Base-by-base conservation (phyloP, 2,888 invertebrate genomes). In the Macrophya annulata region DNA sequence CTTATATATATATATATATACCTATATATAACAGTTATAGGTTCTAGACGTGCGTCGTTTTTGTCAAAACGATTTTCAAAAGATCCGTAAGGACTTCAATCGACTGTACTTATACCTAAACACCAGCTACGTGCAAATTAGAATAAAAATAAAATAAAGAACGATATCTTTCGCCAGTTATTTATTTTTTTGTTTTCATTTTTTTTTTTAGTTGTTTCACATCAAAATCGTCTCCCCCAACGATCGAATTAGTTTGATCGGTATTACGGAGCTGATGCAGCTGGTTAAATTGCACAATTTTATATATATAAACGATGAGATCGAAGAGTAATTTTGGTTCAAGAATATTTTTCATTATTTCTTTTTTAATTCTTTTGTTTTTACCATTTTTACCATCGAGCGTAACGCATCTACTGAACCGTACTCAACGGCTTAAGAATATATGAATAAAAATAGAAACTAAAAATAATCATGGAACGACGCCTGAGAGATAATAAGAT, bases 331-430 rank as follows among this genome's bases (percentile, higher is more conserved):
- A 77, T 37, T 55, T 25, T 51, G 1, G 40, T 31, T 51, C 31
- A 15, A 25, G 17, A 10, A 25, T 74, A 31, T 31, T 82, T 85
- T 84, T 68, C 37, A 37, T 45, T 74, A n/a, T n/a, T 43, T 72
- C 59, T 72, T 76, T 15, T 79, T 17, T 10, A n/a, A n/a, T n/a
- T 55, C 1, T 55, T 55, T 17, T n/a, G 15, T 55, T n/a, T 17
- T 55, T 15, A 17, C 4, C 15, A 17, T 17, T 37, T 15, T 68
- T 25, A 62, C 62, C 37, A 37, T 37, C 68, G 68, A 2, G 68
- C 68, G 31, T 68, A 68, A 12, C 82, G n/a, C n/a, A 10, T 17
- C 48, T 86, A 85, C 43, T 85, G 86, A 77, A 77, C 77, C 25
- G 37, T 5, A 55, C 77, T 37, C 31, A 9, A 51, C 12, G 55